Percentiles rank a stretch among this genome's conserved stretches.
phyloP scores from a whole-genome alignment of 2,113 vertebrate genomes.

The Poeciliopsis retropinna region DNA sequence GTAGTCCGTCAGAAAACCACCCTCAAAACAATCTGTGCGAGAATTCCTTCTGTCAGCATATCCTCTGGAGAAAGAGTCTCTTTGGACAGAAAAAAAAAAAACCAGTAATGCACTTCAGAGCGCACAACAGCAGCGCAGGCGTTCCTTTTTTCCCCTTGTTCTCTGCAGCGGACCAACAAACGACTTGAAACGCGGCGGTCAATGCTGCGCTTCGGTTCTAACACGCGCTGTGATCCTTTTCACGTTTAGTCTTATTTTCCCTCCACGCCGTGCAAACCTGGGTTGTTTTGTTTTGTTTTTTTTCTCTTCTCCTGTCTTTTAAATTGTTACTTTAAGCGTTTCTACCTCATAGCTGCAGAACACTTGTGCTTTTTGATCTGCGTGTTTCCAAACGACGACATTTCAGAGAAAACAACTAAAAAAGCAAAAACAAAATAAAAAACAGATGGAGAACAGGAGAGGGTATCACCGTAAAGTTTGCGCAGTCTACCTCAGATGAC shows the following conservation, averaged over 20 bases:
- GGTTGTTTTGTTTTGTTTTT: constrained; percentile 49
- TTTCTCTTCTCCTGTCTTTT: constrained; percentile 24
- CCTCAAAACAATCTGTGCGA: constrained; percentile 71
- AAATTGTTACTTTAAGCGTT: constrained; percentile 89
- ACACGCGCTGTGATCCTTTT: constrained; percentile 31
- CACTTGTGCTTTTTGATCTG: constrained; percentile 93
- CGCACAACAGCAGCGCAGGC: constrained; percentile 74
- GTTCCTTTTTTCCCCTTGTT: constrained; percentile 77
- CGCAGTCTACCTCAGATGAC: constrained; percentile 98
- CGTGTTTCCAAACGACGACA: constrained; percentile 90
- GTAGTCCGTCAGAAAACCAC: constrained; percentile 75
- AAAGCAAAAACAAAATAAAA: neutral
- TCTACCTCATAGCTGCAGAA: constrained; percentile 98
- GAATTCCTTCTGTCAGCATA: constrained; percentile 75
- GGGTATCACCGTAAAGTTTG: constrained; percentile 85
- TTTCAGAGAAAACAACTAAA: constrained; percentile 75
- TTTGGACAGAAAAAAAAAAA: constrained; percentile 56
- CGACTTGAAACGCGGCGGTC: constrained; percentile 60
- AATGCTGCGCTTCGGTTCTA: constrained; percentile 47
- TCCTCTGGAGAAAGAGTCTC: constrained; percentile 64
- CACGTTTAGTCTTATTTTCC: constrained; percentile 39
- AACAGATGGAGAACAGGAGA: constrained; percentile 6
- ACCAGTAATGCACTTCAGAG: constrained; percentile 71
- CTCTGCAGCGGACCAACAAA: constrained; percentile 43
- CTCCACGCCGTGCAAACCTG: constrained; percentile 60